phyloP scores from a whole-genome alignment of 1,140 invertebrate genomes.

The Pantala flavescens region DNA sequence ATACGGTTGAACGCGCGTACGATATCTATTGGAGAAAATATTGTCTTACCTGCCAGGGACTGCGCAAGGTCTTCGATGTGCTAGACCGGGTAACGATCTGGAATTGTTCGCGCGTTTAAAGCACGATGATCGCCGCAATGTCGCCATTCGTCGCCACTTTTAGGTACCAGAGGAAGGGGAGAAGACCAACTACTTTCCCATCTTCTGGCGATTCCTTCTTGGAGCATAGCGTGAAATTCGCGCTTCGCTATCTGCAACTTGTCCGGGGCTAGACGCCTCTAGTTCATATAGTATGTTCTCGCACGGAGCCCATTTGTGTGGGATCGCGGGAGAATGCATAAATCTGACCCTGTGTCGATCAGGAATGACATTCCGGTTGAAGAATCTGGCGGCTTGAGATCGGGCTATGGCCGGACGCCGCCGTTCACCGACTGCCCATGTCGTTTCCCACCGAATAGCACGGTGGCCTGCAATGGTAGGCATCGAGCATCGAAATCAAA shows the following conservation, averaged over 20 bases:
- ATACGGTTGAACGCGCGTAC: constrained; percentile 37
- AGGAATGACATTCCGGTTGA: not conserved
- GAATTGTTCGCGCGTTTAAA: no score
- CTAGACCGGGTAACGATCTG: not conserved
- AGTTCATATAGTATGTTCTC: not conserved
- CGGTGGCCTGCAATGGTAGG: not conserved
- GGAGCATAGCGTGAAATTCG: constrained; percentile 20
- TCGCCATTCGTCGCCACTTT: constrained; percentile 27
- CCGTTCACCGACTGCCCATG: not conserved
- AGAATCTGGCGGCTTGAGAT: not conserved
- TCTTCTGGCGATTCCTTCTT: not conserved
- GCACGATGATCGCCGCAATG: not conserved
- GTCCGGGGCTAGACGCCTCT: not conserved
- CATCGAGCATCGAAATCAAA: not conserved
- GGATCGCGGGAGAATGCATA: not conserved
- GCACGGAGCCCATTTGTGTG: not conserved
- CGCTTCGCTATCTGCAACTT: not conserved
- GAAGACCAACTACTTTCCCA: constrained; percentile 30
- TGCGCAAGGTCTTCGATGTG: constrained; percentile 29
- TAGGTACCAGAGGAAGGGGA: constrained; percentile 23
- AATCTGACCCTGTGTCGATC: constrained; percentile 4
- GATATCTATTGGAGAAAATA: constrained; percentile 35
- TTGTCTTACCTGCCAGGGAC: constrained; percentile 26
- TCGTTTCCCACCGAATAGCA: not conserved
- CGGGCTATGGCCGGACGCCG: not conserved